These are phyloP conservation scores for Dexiosoma caninum DNA, from an alignment of 2,888 invertebrate genomes.

Conservation along the genomic window DNA sequence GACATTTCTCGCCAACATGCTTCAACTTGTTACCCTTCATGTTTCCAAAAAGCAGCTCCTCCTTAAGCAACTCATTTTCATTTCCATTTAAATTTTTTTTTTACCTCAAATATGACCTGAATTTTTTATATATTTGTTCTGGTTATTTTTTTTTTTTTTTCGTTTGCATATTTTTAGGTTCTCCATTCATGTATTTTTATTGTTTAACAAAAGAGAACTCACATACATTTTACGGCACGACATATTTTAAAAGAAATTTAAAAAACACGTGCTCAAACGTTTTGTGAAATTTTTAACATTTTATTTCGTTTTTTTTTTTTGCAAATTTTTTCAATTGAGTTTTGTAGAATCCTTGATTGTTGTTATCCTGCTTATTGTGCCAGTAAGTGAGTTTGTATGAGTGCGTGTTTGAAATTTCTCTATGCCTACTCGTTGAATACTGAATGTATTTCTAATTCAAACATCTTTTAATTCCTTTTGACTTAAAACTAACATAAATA, in stretches of 20 bases:
- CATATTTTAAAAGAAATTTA: neutral
- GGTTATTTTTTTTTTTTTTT: neutral
- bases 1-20: neutral
- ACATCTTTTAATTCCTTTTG: constrained; percentile 40
- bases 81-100: neutral
- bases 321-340: constrained; percentile 21
- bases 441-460: constrained; percentile 30
- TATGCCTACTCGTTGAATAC: neutral
- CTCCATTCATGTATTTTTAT: neutral
- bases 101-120: neutral
- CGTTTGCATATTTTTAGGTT: constrained; percentile 9
- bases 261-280: constrained; percentile 1
- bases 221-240: neutral
- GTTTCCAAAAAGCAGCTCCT: neutral
- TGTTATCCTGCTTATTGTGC: constrained; percentile 7
- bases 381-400: neutral
- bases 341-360: constrained; percentile 15
- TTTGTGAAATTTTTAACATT: neutral
- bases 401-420: neutral
- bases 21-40: neutral
- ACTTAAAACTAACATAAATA: constrained; percentile 36
- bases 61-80: neutral
- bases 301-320: neutral
- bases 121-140: neutral
- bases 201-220: constrained; percentile 13